Evolutionary conservation across 2,888 invertebrate species (phyloP), one percentile per base, ranked within the genome.

Genomic region (Neoitamus cyanurus): DNA sequence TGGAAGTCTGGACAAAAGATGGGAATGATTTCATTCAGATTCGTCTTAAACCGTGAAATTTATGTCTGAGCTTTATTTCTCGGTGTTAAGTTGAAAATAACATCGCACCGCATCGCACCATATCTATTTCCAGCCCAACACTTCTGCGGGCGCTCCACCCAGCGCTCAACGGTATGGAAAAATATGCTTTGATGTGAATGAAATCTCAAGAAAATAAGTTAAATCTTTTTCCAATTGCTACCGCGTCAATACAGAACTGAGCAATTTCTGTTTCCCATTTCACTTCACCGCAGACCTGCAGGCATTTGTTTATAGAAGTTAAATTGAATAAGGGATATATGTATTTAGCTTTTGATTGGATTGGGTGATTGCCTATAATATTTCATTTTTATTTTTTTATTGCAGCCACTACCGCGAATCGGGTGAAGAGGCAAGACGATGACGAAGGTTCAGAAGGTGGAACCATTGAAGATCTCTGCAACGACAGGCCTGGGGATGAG

Each of bases 401-500:
- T 91, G 69, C 89, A 93, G 94, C 91, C 84, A 92, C 91, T 87
- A 92, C 93, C 86, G 91, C 91, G 85, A 87, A 89, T 80, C 91
- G 94, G 87, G 92, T 93, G 84, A 94, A 93, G 88, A 93, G 94
- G 69, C 96, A 97, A 91, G 94, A 95, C 34, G 93, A 93, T 0
- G 92, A 92, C n/a, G 92, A 90, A 28, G 93, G 92, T 42, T 94
- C 94, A 2, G 93, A 93, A 84, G 94, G 94, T 3, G 92, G 92
- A 85, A 94, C 92, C 87, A 92, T 97, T 3, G 97, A 98, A 89
- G 95, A 97, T 91, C 93, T 97, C 82, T 98, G 98, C 91, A 94
- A 96, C 87, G 96, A 96, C 89, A 94, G 97, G 88, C 96, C 97
- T 3, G 96, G 95, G 20, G 97, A 97, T 89, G 97, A 98, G 92